phyloP scores from a whole-genome alignment of 30 jellyfish, hydroid and myxozoan genomes.

The Cassiopea xamachana region DNA sequence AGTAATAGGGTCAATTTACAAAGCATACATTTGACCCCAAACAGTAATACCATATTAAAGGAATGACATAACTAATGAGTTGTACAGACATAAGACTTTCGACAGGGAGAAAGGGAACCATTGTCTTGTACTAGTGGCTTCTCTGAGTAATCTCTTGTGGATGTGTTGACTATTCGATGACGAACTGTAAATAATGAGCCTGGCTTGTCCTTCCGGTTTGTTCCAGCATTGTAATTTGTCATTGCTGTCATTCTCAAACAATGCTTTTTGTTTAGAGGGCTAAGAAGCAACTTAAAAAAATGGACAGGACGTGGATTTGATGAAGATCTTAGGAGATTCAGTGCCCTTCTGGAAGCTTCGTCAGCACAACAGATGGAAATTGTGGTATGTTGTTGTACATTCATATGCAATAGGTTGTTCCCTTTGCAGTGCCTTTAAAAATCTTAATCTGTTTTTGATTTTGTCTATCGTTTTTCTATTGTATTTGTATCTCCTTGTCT shows the following conservation, averaged over 20 bases:
- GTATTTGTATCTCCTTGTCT: neutral
- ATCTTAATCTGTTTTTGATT: too few relatives aligned
- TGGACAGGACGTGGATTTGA: slow-evolving; percentile 81
- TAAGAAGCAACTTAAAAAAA: slow-evolving; percentile 50
- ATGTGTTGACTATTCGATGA: too few relatives aligned
- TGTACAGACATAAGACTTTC: neutral
- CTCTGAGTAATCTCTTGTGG: too few relatives aligned
- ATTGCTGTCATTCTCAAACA: neutral
- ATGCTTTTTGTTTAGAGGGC: slow-evolving; percentile 26
- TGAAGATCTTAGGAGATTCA: slow-evolving; percentile 46
- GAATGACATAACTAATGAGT: slow-evolving; percentile 27
- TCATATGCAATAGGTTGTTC: neutral
- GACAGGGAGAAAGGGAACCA: neutral
- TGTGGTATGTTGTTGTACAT: slow-evolving; percentile 34
- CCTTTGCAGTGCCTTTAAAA: neutral
- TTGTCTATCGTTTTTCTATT: neutral
- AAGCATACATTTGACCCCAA: slow-evolving; percentile 48
- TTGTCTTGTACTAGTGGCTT: too few relatives aligned
- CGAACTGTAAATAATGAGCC: too few relatives aligned
- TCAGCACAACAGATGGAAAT: slow-evolving; percentile 67
- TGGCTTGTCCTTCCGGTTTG: too few relatives aligned
- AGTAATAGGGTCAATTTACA: slow-evolving; percentile 29
- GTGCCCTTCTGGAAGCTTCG: slow-evolving; percentile 54
- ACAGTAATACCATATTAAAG: slow-evolving; percentile 34
- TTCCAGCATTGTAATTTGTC: neutral